A percentile compares a stretch with the other conserved stretches of the same genome.
Evolutionary conservation across 2,888 invertebrate genomes (phyloP).

Genomic region (Heliconius ethilla): DNA sequence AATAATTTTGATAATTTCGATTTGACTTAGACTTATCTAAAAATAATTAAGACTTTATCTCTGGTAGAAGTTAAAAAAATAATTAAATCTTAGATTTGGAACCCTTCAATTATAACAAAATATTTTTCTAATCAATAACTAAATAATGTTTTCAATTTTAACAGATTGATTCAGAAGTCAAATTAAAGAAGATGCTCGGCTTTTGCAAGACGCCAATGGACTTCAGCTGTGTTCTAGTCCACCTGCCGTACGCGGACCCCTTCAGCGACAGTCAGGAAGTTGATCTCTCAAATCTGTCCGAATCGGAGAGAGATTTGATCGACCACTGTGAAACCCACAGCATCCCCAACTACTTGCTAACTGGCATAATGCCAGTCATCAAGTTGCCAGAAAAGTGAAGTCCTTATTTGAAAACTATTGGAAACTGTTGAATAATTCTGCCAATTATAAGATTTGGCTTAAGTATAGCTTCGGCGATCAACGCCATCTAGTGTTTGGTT

Average conservation of each 20-base stretch:
- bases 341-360: slow-evolving; percentile 16
- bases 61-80: too few relatives aligned
- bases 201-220: slow-evolving; percentile 71
- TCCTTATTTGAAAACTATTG: slow-evolving; percentile 15
- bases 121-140: background rate
- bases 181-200: slow-evolving; percentile 75
- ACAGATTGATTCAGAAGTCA: slow-evolving; percentile 82
- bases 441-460: slow-evolving; percentile 28
- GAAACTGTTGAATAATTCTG: slow-evolving; percentile 42
- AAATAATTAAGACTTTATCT: background rate
- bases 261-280: slow-evolving; percentile 72
- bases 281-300: slow-evolving; percentile 78
- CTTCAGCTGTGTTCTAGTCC: slow-evolving; percentile 81
- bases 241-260: slow-evolving; percentile 76
- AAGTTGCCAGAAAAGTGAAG: slow-evolving; percentile 85
- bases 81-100: background rate
- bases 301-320: slow-evolving; percentile 83
- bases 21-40: background rate
- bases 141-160: slow-evolving; percentile 17
- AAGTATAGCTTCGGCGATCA: slow-evolving; percentile 59
- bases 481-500: slow-evolving; percentile 63
- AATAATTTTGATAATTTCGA: background rate
- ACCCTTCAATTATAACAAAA: background rate
- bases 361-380: slow-evolving; percentile 79
- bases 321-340: slow-evolving; percentile 85